These are phyloP conservation scores for Cataglyphis hispanica DNA, from an alignment of 1,140 invertebrate genomes.

Conservation along the genomic window DNA sequence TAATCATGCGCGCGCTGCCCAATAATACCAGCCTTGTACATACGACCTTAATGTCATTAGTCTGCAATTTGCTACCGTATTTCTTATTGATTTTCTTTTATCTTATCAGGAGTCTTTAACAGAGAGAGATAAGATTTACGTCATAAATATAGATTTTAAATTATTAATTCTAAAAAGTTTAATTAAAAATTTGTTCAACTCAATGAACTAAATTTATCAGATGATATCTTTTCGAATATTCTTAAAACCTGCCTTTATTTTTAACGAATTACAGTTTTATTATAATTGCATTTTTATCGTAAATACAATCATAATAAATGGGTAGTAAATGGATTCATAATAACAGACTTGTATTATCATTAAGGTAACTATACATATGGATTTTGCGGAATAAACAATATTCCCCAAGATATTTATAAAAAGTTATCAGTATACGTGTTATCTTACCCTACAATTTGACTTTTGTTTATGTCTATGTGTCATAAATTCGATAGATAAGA, in stretches of 20 bases:
- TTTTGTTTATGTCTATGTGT: slow-evolving; percentile 60
- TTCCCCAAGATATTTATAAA: slow-evolving; percentile 47
- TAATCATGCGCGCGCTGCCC: slow-evolving; percentile 50
- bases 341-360: background rate
- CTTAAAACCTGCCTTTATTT: background rate
- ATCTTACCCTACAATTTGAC: slow-evolving; percentile 46
- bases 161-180: background rate
- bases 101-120: slow-evolving; percentile 16
- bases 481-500: slow-evolving; percentile 72
- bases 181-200: slow-evolving; percentile 2
- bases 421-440: slow-evolving; percentile 60
- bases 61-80: slow-evolving; percentile 25
- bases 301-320: slow-evolving; percentile 38
- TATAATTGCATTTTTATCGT: slow-evolving; percentile 10
- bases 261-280: background rate
- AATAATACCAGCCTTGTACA: slow-evolving; percentile 19
- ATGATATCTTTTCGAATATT: background rate
- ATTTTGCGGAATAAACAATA: background rate
- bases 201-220: slow-evolving; percentile 9
- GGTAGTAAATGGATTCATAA: slow-evolving; percentile 2
- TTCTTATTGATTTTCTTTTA: slow-evolving; percentile 43
- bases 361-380: background rate
- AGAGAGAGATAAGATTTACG: slow-evolving; percentile 19
- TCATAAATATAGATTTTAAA: background rate
- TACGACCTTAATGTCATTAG: slow-evolving; percentile 24